These are phyloP conservation scores for Helicoverpa assulta DNA, from an alignment of 2,888 invertebrate species.

Conservation along the genomic window DNA sequence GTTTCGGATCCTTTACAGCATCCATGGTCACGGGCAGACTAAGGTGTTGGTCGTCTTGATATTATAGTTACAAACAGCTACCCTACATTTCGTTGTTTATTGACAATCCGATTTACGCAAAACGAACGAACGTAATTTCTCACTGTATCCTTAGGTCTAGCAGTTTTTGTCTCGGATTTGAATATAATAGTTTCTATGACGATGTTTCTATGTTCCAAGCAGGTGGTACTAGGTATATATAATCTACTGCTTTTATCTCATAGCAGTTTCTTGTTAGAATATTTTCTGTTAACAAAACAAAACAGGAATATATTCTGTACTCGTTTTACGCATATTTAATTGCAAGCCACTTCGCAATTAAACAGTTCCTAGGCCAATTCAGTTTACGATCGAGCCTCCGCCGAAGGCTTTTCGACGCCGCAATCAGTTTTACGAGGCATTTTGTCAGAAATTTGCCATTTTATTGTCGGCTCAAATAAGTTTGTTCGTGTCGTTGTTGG, in stretches of 20 bases:
- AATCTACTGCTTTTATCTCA: neutral
- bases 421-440: slow-evolving; percentile 84
- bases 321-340: slow-evolving; percentile 78
- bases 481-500: slow-evolving; percentile 57
- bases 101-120: too few relatives aligned
- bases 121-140: too few relatives aligned
- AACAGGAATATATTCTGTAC: slow-evolving; percentile 62
- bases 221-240: too few relatives aligned
- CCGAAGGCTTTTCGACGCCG: slow-evolving; percentile 79
- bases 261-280: slow-evolving; percentile 21
- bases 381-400: slow-evolving; percentile 81
- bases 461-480: slow-evolving; percentile 70
- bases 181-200: too few relatives aligned
- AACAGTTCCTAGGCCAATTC: slow-evolving; percentile 82
- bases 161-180: too few relatives aligned
- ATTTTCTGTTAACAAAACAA: slow-evolving; percentile 58
- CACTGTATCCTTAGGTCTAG: too few relatives aligned
- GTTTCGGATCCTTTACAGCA: too few relatives aligned
- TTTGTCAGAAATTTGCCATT: slow-evolving; percentile 79
- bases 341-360: slow-evolving; percentile 79
- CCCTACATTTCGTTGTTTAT: too few relatives aligned
- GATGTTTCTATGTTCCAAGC: too few relatives aligned
- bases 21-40: too few relatives aligned
- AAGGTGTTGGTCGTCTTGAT: too few relatives aligned
- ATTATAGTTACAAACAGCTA: too few relatives aligned